Base-by-base conservation (phyloP, 37 sponge, comb jelly and placozoan genomes). In the Hexactinellida sp. region DNA sequence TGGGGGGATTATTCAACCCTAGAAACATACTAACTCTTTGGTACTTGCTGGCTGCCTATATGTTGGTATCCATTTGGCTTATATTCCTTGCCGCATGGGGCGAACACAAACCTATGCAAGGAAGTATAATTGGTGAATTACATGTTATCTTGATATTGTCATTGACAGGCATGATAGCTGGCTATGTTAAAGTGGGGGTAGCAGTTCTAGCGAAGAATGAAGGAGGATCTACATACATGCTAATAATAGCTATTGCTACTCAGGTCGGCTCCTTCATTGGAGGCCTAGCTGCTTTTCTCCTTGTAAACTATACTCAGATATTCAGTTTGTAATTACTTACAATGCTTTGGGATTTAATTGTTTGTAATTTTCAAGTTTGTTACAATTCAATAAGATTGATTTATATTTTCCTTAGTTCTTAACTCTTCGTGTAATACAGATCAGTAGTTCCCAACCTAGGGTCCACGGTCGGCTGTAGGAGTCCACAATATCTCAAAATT, bases 1-100 rank as follows among this genome's bases (percentile, higher is more conserved):
- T 92, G 32, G 90, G 76, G 5, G 76, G 76, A 21, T 5, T 63
- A 10, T 7, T 63, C 28, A 63, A 25, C 5, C 28, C 76, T 10
- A 63, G 30, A 63, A 28, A 23, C 5, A 63, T 23, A 23, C 13
- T 10, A n/a, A 21, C 76, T 25, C 30, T 63, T 21, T 63, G 76
- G 76, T 63, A 23, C 76, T 21, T 63, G 76, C 30, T 63, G 76
- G 76, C 76, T 63, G 3, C 28, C 34, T 63, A 25, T n/a, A 5
- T 63, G 76, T 28, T 63, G 30, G 13, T 63, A 23, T 63, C 32
- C 5, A 63, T n/a, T 7, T 63, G 76, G 76, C 76, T 63, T 3
- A 63, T n/a, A 10, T 63, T 63, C 30, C 34, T 63, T 7, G 25
- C 76, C 13, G 76, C 13, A n/a, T 63, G 25, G 76, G 13, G 25